Percentiles rank a stretch among this genome's conserved stretches.
Conservation (phyloP, 1,140 invertebrate species). For the Coptotermes formosanus region DNA sequence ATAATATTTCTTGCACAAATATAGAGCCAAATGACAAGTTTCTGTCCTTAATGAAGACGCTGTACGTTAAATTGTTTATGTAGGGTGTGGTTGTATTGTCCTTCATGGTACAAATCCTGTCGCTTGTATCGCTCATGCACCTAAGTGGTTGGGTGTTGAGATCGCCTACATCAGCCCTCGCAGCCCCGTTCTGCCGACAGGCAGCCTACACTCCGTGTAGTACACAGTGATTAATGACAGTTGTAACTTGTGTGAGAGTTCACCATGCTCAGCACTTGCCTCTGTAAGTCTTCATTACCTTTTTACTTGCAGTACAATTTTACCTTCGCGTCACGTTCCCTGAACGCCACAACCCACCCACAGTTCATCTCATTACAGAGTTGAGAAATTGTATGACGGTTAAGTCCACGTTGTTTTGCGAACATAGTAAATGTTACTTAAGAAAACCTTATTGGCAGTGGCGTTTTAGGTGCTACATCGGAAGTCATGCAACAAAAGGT, state of each 20-base stretch:
- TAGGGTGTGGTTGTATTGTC: neutral
- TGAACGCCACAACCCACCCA: neutral
- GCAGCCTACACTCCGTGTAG: neutral
- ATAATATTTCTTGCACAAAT: neutral
- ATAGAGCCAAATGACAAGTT: neutral
- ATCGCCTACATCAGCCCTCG: neutral
- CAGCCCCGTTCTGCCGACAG: neutral
- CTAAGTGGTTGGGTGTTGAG: neutral
- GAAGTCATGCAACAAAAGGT: neutral
- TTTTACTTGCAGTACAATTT: neutral
- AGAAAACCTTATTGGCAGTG: neutral
- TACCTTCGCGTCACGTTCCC: neutral
- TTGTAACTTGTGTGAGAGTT: conserved; percentile 11
- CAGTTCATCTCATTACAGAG: neutral
- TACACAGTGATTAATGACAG: conserved; percentile 18
- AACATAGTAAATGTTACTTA: neutral
- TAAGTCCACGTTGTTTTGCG: neutral
- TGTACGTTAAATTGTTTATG: neutral
- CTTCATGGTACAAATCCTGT: neutral
- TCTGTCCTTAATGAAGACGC: neutral
- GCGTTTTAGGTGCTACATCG: neutral
- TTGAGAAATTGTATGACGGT: neutral
- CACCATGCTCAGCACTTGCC: neutral
- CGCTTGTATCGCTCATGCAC: neutral
- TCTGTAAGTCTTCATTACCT: neutral